Conservation (phyloP, 2,113 vertebrate species). For the Climacteris rufus region DNA sequence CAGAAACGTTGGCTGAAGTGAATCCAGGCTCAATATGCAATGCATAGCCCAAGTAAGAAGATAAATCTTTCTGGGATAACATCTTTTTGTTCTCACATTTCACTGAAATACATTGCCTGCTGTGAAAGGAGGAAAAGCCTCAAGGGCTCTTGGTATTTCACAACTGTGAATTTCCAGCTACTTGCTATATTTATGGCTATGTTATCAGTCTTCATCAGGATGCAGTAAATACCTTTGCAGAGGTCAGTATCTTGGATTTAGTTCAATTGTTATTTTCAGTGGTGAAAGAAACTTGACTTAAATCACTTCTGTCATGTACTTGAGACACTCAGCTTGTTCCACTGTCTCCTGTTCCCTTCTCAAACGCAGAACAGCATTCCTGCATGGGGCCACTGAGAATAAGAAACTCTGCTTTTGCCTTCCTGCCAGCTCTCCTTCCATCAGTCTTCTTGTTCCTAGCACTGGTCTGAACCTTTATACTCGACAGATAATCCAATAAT, state of each 20-base stretch:
- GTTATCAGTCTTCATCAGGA: constrained; percentile 61
- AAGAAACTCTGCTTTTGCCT: neutral
- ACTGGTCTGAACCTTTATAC: neutral
- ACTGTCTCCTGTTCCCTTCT: neutral
- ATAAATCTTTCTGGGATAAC: constrained; percentile 37
- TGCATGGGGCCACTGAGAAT: neutral
- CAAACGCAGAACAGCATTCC: neutral
- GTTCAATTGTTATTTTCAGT: constrained; percentile 62
- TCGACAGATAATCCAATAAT: neutral
- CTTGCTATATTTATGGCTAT: constrained; percentile 56
- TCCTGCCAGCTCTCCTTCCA: neutral
- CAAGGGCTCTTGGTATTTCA: constrained; percentile 48
- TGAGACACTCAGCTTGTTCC: neutral
- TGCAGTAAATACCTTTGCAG: constrained; percentile 57
- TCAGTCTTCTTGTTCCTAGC: neutral
- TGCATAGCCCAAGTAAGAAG: neutral
- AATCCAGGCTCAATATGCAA: neutral
- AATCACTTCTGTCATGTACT: constrained; percentile 34
- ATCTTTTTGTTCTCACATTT: constrained; percentile 59
- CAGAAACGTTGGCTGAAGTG: constrained; percentile 30
- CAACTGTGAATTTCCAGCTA: constrained; percentile 39
- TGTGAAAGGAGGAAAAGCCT: constrained; percentile 31
- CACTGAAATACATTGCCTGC: neutral
- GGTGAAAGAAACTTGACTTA: constrained; percentile 24
- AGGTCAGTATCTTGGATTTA: constrained; percentile 57